phyloP scores from a whole-genome alignment of 2,113 vertebrate species.

The Burhinus oedicnemus region DNA sequence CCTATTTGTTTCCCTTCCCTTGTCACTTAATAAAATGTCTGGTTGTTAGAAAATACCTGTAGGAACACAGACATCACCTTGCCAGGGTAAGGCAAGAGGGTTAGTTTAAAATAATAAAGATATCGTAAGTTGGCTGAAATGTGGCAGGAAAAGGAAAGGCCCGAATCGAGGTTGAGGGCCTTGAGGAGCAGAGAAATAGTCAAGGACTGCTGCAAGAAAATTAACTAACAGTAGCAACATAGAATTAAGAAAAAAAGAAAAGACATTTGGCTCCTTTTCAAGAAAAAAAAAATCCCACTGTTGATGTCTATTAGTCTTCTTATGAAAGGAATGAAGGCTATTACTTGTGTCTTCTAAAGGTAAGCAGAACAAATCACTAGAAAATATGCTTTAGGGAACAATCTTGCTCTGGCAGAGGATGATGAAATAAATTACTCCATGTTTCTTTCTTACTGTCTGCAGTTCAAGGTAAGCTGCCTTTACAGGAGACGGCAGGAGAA shows the following conservation, averaged over 20 bases:
- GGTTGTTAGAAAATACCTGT: background rate
- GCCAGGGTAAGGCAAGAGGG: background rate
- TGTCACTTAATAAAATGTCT: background rate
- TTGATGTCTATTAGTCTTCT: slow-evolving; percentile 29
- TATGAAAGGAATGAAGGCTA: slow-evolving; percentile 23
- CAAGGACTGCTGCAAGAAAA: background rate
- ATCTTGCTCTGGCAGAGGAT: background rate
- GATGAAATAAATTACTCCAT: slow-evolving; percentile 14
- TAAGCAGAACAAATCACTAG: slow-evolving; percentile 38
- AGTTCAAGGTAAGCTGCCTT: slow-evolving; percentile 19
- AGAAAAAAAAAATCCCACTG: background rate
- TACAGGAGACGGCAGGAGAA: background rate
- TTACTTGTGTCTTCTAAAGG: slow-evolving; percentile 37
- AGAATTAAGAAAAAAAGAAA: background rate
- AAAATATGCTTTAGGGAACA: slow-evolving; percentile 34
- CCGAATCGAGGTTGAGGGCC: background rate
- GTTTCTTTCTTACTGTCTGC: slow-evolving; percentile 4
- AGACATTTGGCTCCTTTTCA: slow-evolving; percentile 12
- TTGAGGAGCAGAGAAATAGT: background rate
- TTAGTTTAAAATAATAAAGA: background rate
- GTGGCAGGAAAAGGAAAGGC: background rate
- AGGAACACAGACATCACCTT: background rate
- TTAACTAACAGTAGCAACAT: slow-evolving; percentile 20
- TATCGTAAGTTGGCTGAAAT: background rate
- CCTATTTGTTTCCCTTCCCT: background rate